A percentile compares a stretch with the other conserved stretches of the same genome.
Conservation (phyloP, 2,888 invertebrate species). For the Eledona agricola region DNA sequence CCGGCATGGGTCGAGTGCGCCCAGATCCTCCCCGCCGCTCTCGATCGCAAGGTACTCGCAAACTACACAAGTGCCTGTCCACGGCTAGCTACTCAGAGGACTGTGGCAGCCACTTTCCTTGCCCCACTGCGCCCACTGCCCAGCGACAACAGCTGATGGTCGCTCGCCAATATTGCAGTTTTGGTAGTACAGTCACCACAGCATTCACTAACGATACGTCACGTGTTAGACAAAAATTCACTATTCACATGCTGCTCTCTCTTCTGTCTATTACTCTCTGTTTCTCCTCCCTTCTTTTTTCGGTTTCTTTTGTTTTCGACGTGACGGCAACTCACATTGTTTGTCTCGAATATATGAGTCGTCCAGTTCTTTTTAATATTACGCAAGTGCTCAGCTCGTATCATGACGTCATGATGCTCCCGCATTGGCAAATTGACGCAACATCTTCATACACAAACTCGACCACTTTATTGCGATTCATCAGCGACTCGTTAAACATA, state of each 20-base stretch:
- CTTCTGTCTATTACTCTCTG: too few species aligned
- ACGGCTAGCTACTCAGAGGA: constrained; percentile 84
- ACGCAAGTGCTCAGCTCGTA: too few species aligned
- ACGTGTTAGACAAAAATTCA: constrained; percentile 30
- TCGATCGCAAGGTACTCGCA: constrained; percentile 95
- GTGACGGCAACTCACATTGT: too few species aligned
- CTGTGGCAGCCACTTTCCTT: constrained; percentile 63
- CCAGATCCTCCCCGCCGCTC: constrained; percentile 80
- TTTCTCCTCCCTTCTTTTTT: constrained; percentile 33
- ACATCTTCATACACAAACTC: too few species aligned
- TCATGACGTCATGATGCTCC: constrained; percentile 4
- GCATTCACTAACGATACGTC: constrained; percentile 33
- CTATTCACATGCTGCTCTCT: constrained; percentile 35
- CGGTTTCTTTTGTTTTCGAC: constrained; percentile 14
- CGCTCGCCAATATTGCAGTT: constrained; percentile 94
- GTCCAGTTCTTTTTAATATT: too few species aligned
- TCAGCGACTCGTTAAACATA: too few species aligned
- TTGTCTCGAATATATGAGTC: constrained; percentile 7
- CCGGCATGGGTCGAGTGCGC: constrained; percentile 58
- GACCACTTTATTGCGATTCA: background rate
- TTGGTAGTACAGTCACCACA: constrained; percentile 91
- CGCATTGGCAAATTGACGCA: constrained; percentile 14
- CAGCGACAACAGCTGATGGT: constrained; percentile 74
- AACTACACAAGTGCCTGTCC: constrained; percentile 91
- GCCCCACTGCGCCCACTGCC: constrained; percentile 58